phyloP scores from a whole-genome alignment of 2,888 invertebrate genomes.

The Lochmaea crataegi region DNA sequence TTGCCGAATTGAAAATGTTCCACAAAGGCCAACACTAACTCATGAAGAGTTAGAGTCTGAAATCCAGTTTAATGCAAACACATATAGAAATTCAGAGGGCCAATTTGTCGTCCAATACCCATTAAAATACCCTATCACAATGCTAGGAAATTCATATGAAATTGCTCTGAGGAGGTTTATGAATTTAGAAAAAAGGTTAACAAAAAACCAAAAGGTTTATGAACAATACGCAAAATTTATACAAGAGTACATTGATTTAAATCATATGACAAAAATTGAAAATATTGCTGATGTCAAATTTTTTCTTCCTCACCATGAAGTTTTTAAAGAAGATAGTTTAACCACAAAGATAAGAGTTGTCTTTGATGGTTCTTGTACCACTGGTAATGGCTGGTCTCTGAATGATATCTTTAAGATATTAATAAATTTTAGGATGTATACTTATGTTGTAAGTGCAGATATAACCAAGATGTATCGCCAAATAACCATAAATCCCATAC shows the following conservation, averaged over 20 bases:
- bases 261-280: conserved; percentile 32
- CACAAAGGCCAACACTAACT: background rate
- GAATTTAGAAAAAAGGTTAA: conserved; percentile 25
- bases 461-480: conserved; percentile 31
- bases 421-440: conserved; percentile 3
- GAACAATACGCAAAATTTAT: background rate
- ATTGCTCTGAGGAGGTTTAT: conserved; percentile 24
- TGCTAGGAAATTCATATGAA: conserved; percentile 28
- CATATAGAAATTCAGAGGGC: conserved; percentile 18
- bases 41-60: conserved; percentile 28
- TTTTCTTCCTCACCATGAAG: conserved; percentile 17
- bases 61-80: conserved; percentile 22
- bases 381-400: conserved; percentile 8
- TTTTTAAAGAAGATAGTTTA: conserved; percentile 7
- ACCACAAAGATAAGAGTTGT: conserved; percentile 21
- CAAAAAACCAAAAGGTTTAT: background rate
- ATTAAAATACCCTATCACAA: conserved; percentile 22
- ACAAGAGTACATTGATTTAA: background rate
- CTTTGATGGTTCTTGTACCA: conserved; percentile 17
- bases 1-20: conserved; percentile 31
- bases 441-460: conserved; percentile 26
- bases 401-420: conserved; percentile 22
- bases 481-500: background rate
- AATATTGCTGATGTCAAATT: background rate
- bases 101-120: conserved; percentile 33